phyloP scores from a whole-genome alignment of 2,797 vertebrate genomes.

The Lerista edwardsae region DNA sequence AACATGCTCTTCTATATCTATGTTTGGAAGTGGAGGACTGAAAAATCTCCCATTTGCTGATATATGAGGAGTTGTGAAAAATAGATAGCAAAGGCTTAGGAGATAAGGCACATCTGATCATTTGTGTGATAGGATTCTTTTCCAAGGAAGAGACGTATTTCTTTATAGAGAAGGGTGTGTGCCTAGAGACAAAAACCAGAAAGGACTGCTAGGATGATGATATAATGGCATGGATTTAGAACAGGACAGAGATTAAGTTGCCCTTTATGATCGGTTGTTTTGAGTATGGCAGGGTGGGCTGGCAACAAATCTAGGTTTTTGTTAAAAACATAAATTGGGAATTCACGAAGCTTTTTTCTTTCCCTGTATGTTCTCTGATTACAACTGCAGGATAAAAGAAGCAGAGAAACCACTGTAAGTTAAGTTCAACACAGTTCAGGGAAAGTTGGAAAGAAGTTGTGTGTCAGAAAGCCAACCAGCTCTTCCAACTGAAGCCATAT shows the following conservation, averaged over 20 bases:
- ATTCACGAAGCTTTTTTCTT: neutral
- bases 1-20: constrained; percentile 5
- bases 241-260: constrained; percentile 14
- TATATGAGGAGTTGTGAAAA: constrained; percentile 36
- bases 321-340: neutral
- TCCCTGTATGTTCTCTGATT: constrained; percentile 11
- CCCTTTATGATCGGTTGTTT: neutral
- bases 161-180: constrained; percentile 33
- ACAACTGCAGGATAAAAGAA: constrained; percentile 25
- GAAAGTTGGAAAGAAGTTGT: neutral
- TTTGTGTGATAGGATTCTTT: constrained; percentile 28
- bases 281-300: neutral
- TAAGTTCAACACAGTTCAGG: neutral
- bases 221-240: constrained; percentile 9
- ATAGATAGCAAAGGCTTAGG: constrained; percentile 38
- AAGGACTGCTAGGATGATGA: constrained; percentile 29
- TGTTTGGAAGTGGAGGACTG: constrained; percentile 13
- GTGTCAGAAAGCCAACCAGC: neutral
- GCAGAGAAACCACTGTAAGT: constrained; percentile 24
- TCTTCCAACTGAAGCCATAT: constrained; percentile 17
- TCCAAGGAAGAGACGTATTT: constrained; percentile 36
- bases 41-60: constrained; percentile 40
- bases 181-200: constrained; percentile 8
- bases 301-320: neutral
- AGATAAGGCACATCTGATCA: constrained; percentile 39